Base-by-base conservation (phyloP, 1,140 invertebrate genomes). In the Sitobion miscanthi region DNA sequence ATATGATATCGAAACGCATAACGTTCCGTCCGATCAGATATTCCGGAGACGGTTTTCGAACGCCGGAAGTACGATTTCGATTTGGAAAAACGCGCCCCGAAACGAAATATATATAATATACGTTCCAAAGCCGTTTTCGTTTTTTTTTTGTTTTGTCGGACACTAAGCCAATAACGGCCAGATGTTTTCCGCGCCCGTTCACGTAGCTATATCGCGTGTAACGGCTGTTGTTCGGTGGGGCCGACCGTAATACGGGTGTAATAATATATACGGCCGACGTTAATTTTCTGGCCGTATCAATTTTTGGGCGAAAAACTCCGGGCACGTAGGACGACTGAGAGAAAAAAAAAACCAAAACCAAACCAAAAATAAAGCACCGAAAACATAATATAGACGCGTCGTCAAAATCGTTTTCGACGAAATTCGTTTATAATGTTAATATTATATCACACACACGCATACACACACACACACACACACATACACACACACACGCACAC, bases 111-210 rank as follows among this genome's bases (percentile, higher is more conserved):
- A 86, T 86, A 86, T 86, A 85, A 45, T 54, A 23, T 54, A 54
- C 52, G 85, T 9, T 25, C 25, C 25, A 45, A 86, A 86, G 45
- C 42, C n/a, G 14, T n/a, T 69, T 52, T 52, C 14, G 49, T 52
- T 52, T 54, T 54, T 0, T 87, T 87, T n/a, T 38, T 89, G 54
- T 89, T 54, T 57, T 54, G 6, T 38, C 35, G 35, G 87, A 89
- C 87, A 89, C 25, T 42, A 49, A n/a, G 49, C 52, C 87, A 57
- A 89, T 89, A 89, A 89, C 87, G n/a, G 35, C 87, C 87, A 89
- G 87, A 89, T 89, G 87, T 89, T 89, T 88, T 88, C 86, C 25
- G 5, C 7, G 14, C 25, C 25, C 25, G 30, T 49, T 87, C 47
- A 45, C 23, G 83, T 45, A 85, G 38, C 86, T 88, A 77, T n/a